Evolutionary conservation across 2,888 invertebrate species (phyloP), one percentile per base, ranked within the genome.

Genomic region (Machimus rusticus): DNA sequence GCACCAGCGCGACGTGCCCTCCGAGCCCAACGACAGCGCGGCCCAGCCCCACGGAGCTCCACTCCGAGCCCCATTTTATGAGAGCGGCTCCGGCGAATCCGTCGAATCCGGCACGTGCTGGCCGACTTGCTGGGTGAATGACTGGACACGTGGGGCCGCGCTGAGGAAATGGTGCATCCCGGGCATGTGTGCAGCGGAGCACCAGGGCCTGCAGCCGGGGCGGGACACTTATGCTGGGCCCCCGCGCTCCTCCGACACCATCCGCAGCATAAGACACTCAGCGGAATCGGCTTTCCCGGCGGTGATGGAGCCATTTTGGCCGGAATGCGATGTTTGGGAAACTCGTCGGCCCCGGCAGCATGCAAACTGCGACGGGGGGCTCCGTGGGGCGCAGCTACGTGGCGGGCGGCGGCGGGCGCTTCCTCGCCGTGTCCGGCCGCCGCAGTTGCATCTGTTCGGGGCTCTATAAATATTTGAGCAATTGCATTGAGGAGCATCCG

Each of bases 121-220:
- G 66, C 76, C 39, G 86, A 74, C 57, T 76, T 43, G 76, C 43
- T 87, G 55, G 84, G 87, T 79, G 66, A 87, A 87, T 87, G 87
- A 86, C 88, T 88, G 89, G 89, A 89, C 89, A 89, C 89, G 90
- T 89, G 89, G 89, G 87, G 88, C 87, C 89, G 89, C 88, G 88
- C 89, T 89, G 89, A 87, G 51, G 79, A 79, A 51, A 31, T 66
- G 66, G 66, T 55, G 51, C 79, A 79, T 79, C 51, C 46, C 51
- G 51, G 51, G 79, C 16, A 46, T 46, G 66, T 66, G 23, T 66
- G 66, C 23, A 57, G 9, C 9, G 57, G 23, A 55, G n/a, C 8
- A n/a, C 57, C 9, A 8, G 12, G 57, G 23, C 19, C 23, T 31
- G 31, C 34, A 34, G 34, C 34, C 34, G 34, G 34, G 34, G 6